A percentile compares a stretch with the other conserved stretches of the same genome.
Conservation (phyloP, 2,888 invertebrate species). For the Camponotus fellah region DNA sequence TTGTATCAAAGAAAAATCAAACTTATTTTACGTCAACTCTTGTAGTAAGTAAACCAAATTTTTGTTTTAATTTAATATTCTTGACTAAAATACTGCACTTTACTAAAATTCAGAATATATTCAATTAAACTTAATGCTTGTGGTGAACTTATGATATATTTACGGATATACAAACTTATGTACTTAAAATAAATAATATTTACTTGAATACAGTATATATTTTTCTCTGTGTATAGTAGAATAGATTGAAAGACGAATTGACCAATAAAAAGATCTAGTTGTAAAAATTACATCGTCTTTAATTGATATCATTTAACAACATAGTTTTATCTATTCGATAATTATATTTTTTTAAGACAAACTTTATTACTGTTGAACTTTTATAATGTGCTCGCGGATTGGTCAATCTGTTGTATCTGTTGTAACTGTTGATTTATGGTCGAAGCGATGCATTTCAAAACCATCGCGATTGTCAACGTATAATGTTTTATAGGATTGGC, state of each 20-base stretch:
- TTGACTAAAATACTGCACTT: too few species aligned
- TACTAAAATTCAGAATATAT: too few species aligned
- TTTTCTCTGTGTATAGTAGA: background rate
- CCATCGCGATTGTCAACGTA: background rate
- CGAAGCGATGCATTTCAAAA: constrained; percentile 28
- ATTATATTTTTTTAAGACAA: background rate
- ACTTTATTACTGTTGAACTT: background rate
- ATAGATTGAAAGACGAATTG: constrained; percentile 11
- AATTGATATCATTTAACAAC: constrained; percentile 37
- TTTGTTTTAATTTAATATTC: too few species aligned
- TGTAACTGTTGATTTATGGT: constrained; percentile 25
- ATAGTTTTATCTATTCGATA: background rate
- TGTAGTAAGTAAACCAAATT: too few species aligned
- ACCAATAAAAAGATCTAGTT: background rate
- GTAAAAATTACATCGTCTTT: background rate
- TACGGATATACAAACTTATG: too few species aligned
- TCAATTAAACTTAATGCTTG: too few species aligned
- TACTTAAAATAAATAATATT: too few species aligned
- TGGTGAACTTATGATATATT: too few species aligned
- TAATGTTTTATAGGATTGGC: constrained; percentile 27
- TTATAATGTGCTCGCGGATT: background rate
- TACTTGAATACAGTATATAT: too few species aligned
- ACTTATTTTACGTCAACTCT: too few species aligned
- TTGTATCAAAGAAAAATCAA: too few species aligned
- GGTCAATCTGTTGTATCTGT: constrained; percentile 6